Percentiles rank a stretch among this genome's conserved stretches.
These are phyloP conservation scores for Pelobates fuscus DNA, from an alignment of 2,113 vertebrate genomes.

Conservation along the genomic window DNA sequence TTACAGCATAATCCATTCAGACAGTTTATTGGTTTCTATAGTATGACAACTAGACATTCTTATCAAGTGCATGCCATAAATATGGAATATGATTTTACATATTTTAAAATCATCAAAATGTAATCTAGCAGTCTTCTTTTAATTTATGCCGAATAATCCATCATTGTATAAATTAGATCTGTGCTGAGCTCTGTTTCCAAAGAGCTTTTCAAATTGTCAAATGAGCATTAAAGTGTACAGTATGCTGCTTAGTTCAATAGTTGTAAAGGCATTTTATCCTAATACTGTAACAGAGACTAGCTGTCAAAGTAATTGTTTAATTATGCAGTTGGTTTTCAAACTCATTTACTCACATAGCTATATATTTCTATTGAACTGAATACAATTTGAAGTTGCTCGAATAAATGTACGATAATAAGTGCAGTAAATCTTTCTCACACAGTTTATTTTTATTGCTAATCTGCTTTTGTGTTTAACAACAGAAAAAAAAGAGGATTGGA, in stretches of 20 bases:
- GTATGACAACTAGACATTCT: slow-evolving; percentile 4
- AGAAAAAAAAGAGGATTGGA: too few relatives aligned
- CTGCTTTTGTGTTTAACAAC: too few relatives aligned
- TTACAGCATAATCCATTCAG: slow-evolving; percentile 25
- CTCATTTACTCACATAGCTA: too few relatives aligned
- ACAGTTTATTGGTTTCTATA: slow-evolving; percentile 25
- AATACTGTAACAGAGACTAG: neutral
- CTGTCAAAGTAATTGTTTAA: neutral
- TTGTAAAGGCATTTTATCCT: slow-evolving; percentile 10
- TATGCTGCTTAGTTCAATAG: slow-evolving; percentile 11
- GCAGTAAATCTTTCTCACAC: too few relatives aligned
- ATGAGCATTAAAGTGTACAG: neutral
- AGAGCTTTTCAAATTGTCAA: slow-evolving; percentile 14
- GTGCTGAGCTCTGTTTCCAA: neutral
- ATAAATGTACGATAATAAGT: too few relatives aligned
- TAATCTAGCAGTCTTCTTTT: slow-evolving; percentile 12
- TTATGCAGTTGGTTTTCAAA: too few relatives aligned
- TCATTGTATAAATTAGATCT: neutral
- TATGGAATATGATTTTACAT: slow-evolving; percentile 11
- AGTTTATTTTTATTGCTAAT: too few relatives aligned
- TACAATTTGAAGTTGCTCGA: too few relatives aligned
- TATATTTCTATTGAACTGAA: too few relatives aligned
- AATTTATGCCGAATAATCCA: slow-evolving; percentile 6
- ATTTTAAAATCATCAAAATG: slow-evolving; percentile 13
- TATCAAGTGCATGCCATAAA: slow-evolving; percentile 9